A percentile compares a stretch with the other conserved stretches of the same genome.
Evolutionary conservation across 2,113 vertebrate species (phyloP).

Genomic region (Charina bottae): DNA sequence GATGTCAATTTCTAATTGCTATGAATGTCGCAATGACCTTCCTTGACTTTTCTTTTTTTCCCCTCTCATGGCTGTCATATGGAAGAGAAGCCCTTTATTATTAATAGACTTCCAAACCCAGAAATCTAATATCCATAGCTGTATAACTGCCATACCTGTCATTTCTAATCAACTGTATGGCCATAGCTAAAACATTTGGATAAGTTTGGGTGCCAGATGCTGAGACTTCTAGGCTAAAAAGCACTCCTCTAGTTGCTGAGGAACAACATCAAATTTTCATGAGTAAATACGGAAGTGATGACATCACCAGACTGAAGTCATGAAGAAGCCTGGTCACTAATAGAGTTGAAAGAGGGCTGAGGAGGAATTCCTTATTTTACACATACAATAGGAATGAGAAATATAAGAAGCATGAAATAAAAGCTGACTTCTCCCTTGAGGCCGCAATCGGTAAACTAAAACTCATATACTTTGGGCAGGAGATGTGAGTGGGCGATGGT

Average conservation of each 20-base stretch:
- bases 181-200: not conserved
- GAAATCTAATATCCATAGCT: slow-evolving; percentile 57
- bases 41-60: slow-evolving; percentile 25
- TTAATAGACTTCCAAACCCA: slow-evolving; percentile 46
- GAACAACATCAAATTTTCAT: not conserved
- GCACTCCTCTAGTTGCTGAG: not conserved
- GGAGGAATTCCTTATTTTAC: not conserved
- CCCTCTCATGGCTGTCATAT: not conserved
- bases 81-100: slow-evolving; percentile 52
- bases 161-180: not conserved
- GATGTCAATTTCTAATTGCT: slow-evolving; percentile 29
- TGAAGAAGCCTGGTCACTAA: not conserved
- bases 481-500: not conserved
- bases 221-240: not conserved
- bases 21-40: slow-evolving; percentile 47
- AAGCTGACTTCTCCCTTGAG: not conserved
- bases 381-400: not conserved
- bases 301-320: not conserved
- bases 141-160: not conserved
- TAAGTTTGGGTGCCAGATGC: not conserved
- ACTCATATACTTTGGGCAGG: not conserved
- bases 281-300: not conserved
- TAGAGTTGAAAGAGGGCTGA: not conserved
- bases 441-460: not conserved
- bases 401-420: not conserved